Evolutionary conservation across 2,113 vertebrate species (phyloP).

Genomic region (Numida meleagris): DNA sequence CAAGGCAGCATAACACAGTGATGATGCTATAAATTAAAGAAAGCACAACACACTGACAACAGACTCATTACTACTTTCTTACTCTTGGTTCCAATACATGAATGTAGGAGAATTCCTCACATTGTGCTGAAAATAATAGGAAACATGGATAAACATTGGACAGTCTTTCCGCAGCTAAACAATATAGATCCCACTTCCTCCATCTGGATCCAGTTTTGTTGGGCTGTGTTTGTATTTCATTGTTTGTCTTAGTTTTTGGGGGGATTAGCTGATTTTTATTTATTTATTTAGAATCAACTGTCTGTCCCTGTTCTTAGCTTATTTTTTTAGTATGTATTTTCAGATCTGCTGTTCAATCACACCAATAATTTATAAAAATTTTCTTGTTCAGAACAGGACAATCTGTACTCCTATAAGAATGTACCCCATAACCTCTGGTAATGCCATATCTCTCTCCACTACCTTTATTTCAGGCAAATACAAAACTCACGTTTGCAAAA

Average conservation of each 20-base stretch:
- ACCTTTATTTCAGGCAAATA: neutral
- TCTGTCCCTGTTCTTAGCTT: neutral
- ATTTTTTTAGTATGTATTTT: neutral
- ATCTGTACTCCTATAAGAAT: neutral
- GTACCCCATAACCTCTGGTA: neutral
- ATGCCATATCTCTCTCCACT: neutral
- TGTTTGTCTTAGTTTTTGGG: neutral
- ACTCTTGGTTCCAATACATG: neutral
- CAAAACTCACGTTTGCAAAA: neutral
- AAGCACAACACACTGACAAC: neutral
- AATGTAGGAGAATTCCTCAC: neutral
- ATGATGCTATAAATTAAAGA: neutral
- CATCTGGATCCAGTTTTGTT: neutral
- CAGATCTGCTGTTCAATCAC: neutral
- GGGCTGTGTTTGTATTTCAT: neutral
- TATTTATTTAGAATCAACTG: neutral
- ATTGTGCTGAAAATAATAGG: neutral
- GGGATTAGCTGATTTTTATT: neutral
- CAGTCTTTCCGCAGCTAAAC: neutral
- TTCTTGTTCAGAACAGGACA: neutral
- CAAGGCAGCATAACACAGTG: neutral
- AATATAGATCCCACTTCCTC: neutral
- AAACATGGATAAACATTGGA: neutral
- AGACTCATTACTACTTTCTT: neutral
- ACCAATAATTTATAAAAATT: neutral